Evolutionary conservation across 1,140 invertebrate species (phyloP), one percentile per base, ranked within the genome.

Genomic region (Acromyrmex charruanus): DNA sequence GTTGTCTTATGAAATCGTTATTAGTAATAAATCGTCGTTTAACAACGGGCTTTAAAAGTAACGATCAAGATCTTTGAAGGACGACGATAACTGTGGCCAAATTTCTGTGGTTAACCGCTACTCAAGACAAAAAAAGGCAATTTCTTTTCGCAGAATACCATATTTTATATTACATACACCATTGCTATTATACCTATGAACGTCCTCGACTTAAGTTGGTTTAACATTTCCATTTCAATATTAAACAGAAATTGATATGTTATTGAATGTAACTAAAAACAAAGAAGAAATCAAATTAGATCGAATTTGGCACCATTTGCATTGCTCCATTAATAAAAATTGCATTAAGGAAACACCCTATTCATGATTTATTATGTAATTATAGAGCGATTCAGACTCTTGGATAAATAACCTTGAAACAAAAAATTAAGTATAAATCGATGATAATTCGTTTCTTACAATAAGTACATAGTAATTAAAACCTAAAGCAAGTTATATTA

Each of bases 1-100:
- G 28, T 80, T 80, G 16, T 49, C 63, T 69, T 69, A n/a, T 71
- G 65, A 81, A 81, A 81, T 81, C 9, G 55, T 69, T 81, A 81
- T 81, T 81, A 81, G 49, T 31, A 55, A 10, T 71, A 71, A 71
- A 58, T 69, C 21, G 44, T 80, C 9, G n/a, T 53, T 81, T 55
- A 69, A 81, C 49, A 58, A 39, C 63, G 2, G 16, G 44, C 12
- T 69, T 39, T 53, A 35, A 71, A 71, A 81, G 65, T 55, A 81
- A 35, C 14, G 31, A 81, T 69, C 25, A 69, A 80, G 49, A 55
- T 39, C 51, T 82, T 84, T 35, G 35, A 59, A 61, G 31, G 25
- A 61, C 39, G 25, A 61, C 14, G 16, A 84, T 72, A 12, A 72
- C 14, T 59, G 35, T 28, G 69, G 49, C 31, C n/a, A 63, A 75